Evolutionary conservation across 2,888 invertebrate species (phyloP).

Genomic region (Synanthedon formicaeformis): DNA sequence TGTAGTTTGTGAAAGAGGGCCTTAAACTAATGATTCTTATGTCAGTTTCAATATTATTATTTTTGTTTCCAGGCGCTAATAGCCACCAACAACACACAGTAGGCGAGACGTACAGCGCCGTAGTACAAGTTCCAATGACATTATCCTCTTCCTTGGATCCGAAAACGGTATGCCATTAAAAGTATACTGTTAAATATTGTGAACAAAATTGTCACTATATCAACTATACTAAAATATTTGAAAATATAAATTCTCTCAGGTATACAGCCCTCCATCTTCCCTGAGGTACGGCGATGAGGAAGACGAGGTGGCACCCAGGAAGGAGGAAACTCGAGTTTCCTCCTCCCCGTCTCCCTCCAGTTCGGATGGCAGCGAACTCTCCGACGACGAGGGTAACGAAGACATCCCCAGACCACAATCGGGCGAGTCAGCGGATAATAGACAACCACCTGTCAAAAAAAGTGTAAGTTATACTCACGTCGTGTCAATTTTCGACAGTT

Average conservation of each 20-base stretch:
- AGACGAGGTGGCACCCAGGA: slow-evolving; percentile 25
- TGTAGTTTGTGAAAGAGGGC: too few species aligned
- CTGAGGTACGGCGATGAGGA: slow-evolving; percentile 89
- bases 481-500: neutral
- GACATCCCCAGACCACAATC: slow-evolving; percentile 17
- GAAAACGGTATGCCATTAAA: slow-evolving; percentile 47
- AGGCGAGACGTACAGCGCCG: slow-evolving; percentile 64
- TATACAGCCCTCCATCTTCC: slow-evolving; percentile 92
- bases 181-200: neutral
- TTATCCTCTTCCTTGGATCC: slow-evolving; percentile 81
- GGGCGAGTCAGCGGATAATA: slow-evolving; percentile 10
- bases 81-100: slow-evolving; percentile 49
- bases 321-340: slow-evolving; percentile 47
- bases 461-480: slow-evolving; percentile 33
- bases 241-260: slow-evolving; percentile 33
- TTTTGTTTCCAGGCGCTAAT: slow-evolving; percentile 25
- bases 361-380: slow-evolving; percentile 57
- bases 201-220: neutral
- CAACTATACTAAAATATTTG: too few species aligned
- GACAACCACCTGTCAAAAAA: slow-evolving; percentile 41
- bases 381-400: slow-evolving; percentile 45
- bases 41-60: neutral
- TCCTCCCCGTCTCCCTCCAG: slow-evolving; percentile 82
- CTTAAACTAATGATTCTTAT: too few species aligned
- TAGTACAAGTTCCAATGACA: slow-evolving; percentile 73